Conservation (phyloP, 2,113 vertebrate species). For the Toxotes chatareus region DNA sequence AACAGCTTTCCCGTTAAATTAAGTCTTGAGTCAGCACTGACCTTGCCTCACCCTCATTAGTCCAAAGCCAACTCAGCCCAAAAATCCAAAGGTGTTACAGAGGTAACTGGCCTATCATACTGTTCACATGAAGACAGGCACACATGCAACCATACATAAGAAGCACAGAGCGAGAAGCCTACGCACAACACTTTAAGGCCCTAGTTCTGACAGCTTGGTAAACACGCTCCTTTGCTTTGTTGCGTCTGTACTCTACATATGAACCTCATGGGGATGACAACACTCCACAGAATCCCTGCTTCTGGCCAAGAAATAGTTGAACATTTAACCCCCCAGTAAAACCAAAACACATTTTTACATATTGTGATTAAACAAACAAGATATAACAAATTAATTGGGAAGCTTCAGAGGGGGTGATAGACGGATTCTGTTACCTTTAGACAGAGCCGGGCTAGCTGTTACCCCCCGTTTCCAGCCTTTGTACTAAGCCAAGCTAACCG, state of each 20-base stretch:
- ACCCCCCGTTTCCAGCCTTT: background rate
- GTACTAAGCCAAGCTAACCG: background rate
- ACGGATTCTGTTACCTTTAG: background rate
- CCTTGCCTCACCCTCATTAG: slow-evolving; percentile 69
- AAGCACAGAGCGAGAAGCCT: background rate
- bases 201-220: background rate
- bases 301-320: too few relatives aligned
- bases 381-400: background rate
- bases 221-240: background rate
- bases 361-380: background rate
- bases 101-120: background rate
- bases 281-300: background rate
- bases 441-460: background rate
- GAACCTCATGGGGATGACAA: background rate
- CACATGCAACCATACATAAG: background rate
- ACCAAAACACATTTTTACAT: background rate
- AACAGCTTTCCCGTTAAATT: slow-evolving; percentile 41
- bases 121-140: slow-evolving; percentile 10
- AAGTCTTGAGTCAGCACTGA: slow-evolving; percentile 62
- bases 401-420: background rate
- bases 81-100: slow-evolving; percentile 38
- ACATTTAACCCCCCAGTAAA: background rate
- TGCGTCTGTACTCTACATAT: background rate
- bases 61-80: slow-evolving; percentile 60
- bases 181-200: background rate